A percentile compares a stretch with the other conserved stretches of the same genome.
Conservation (phyloP, 92 coral and sea anemone genomes). For the Muricea muricata region DNA sequence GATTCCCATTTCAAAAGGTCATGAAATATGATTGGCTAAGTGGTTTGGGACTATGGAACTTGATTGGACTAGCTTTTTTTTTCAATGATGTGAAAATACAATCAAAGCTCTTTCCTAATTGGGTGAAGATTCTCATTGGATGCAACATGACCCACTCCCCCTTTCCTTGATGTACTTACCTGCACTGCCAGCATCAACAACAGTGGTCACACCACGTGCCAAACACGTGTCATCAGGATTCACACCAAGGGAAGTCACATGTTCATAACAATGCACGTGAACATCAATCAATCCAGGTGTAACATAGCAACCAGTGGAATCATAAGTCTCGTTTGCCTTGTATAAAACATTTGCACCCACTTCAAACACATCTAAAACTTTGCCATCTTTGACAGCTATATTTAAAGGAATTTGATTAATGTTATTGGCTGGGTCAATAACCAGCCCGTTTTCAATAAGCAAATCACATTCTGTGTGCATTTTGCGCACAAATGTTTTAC, state of each 20-base stretch:
- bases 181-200: conserved; percentile 94
- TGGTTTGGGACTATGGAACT: no score
- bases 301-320: conserved; percentile 77
- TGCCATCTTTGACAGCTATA: conserved; percentile 62
- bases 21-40: no score
- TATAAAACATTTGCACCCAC: conserved; percentile 29
- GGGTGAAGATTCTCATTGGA: no score
- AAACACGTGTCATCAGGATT: conserved; percentile 74
- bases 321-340: conserved; percentile 64
- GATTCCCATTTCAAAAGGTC: no score
- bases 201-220: conserved; percentile 89
- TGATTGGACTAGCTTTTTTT: no score
- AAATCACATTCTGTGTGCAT: conserved; percentile 1
- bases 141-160: no score
- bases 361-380: conserved; percentile 61
- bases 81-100: no score
- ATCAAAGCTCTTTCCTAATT: no score
- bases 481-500: background rate
- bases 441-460: conserved; percentile 73
- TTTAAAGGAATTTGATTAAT: conserved; percentile 60
- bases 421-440: conserved; percentile 78
- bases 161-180: no score
- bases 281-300: conserved; percentile 87
- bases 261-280: conserved; percentile 81
- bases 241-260: conserved; percentile 79